These are phyloP conservation scores for Araneus ventricosus DNA, from an alignment of 1,140 invertebrate genomes.

Conservation along the genomic window DNA sequence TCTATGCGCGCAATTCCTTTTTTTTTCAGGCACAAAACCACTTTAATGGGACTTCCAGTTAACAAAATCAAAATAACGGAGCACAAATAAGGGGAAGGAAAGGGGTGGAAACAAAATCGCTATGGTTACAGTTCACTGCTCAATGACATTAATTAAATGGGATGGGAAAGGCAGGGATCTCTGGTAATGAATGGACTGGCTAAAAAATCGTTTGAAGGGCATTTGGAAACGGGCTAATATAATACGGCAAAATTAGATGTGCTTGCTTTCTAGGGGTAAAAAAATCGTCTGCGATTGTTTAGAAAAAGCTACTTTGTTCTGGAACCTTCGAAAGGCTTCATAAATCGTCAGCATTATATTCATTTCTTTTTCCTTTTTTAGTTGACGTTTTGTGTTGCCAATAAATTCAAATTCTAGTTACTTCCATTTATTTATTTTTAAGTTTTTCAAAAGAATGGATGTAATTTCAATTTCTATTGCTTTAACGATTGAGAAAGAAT, in stretches of 20 bases:
- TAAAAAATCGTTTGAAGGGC: slow-evolving; percentile 27
- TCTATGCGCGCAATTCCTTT: neutral
- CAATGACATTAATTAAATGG: slow-evolving; percentile 55
- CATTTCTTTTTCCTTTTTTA: neutral
- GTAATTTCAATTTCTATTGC: neutral
- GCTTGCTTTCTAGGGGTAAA: neutral
- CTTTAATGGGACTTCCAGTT: neutral
- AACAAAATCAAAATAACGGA: neutral
- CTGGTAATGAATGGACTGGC: slow-evolving; percentile 7
- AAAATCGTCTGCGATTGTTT: slow-evolving; percentile 22
- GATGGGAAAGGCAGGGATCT: slow-evolving; percentile 19
- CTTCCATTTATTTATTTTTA: neutral
- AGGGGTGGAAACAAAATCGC: neutral
- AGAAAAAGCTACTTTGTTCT: neutral
- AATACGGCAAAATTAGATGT: slow-evolving; percentile 32
- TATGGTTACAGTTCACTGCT: slow-evolving; percentile 42
- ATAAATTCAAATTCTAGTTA: neutral
- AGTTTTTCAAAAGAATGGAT: neutral
- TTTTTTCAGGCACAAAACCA: slow-evolving; percentile 5
- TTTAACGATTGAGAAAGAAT: neutral
- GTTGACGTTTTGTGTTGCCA: too few species aligned
- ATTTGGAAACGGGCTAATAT: neutral
- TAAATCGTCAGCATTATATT: neutral
- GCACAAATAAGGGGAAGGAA: neutral
- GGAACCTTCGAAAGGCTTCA: neutral